Conservation (phyloP, 2,888 invertebrate species). For the Ferdinandea cuprea region DNA sequence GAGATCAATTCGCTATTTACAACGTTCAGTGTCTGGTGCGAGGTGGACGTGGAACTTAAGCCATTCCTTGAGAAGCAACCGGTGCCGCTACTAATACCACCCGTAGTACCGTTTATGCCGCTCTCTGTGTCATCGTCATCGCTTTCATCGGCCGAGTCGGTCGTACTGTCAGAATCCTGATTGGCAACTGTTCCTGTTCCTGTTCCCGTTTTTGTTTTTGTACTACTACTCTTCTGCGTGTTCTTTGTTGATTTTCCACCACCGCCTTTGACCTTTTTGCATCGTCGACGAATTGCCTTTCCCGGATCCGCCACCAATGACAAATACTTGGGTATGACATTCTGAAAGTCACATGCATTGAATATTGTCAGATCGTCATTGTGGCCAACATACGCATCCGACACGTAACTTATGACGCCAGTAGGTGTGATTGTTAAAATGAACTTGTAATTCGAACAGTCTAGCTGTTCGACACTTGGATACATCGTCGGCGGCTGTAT, state of each 20-base stretch:
- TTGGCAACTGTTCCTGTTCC: slow-evolving; percentile 36
- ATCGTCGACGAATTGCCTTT: slow-evolving; percentile 78
- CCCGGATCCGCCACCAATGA: slow-evolving; percentile 82
- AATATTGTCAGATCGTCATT: slow-evolving; percentile 82
- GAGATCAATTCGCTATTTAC: slow-evolving; percentile 80
- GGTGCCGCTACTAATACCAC: slow-evolving; percentile 57
- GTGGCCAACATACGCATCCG: slow-evolving; percentile 81
- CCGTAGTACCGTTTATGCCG: slow-evolving; percentile 71
- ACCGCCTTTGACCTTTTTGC: slow-evolving; percentile 53
- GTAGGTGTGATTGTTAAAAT: slow-evolving; percentile 81
- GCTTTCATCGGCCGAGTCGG: slow-evolving; percentile 79
- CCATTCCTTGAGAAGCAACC: slow-evolving; percentile 50
- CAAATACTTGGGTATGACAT: slow-evolving; percentile 81
- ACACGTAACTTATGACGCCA: slow-evolving; percentile 81
- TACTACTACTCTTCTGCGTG: slow-evolving; percentile 49
- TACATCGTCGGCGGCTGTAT: slow-evolving; percentile 78
- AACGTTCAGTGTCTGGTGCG: slow-evolving; percentile 79
- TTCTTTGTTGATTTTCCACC: slow-evolving; percentile 24
- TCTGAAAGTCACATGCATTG: slow-evolving; percentile 80
- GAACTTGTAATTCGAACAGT: slow-evolving; percentile 81
- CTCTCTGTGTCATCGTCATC: slow-evolving; percentile 74
- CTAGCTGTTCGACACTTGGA: slow-evolving; percentile 76
- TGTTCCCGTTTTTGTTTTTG: slow-evolving; percentile 47
- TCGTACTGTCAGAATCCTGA: slow-evolving; percentile 77
- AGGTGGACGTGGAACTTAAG: slow-evolving; percentile 72